Base-by-base conservation (phyloP, 2,797 vertebrate genomes). In the Rachycentron canadum region DNA sequence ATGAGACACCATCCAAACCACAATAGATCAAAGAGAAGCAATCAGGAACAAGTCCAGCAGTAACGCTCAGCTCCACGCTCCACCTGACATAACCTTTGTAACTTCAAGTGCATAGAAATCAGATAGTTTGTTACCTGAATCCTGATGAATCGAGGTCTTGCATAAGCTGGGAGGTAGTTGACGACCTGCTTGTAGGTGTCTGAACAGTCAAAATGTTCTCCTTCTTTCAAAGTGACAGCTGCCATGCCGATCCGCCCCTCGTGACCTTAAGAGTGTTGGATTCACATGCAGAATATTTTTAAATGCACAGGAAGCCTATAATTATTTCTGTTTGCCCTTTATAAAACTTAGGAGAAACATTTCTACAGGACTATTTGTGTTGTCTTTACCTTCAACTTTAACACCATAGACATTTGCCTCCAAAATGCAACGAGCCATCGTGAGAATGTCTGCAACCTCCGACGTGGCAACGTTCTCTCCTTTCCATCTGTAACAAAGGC, bases 391-490 rank as follows among this genome's bases (percentile, higher is more conserved):
- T 96, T 97, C 94, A 43, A 98, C 93, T 63, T 92, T 85, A 14
- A 98, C 97, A 3, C 97, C 97, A 0, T 98, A 99, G 7, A 98
- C 97, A 13, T 95, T 97, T 5, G 95, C 96, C 89, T 98, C 96
- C 53, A 93, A 85, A 58, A 98, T 55, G 36, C 94, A 95, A 12
- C 92, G 90, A 43, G 94, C 88, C 87, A 94, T 86, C 1, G 87
- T 93, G 56, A 98, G 88, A 73, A 94, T 90, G 85, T 97, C 96
- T 25, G 94, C 94, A 0, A 97, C 97, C 92, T 99, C 98, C 0
- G 94, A 97, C 8, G 97, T 98, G 65, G 97, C 96, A 21, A 99
- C 96, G 0, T 99, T 98, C 89, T 99, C 97, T 32, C 97, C 97
- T 95, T 98, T 99, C 97, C 97, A 99, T 63, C 97, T 99, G 83